phyloP scores from a whole-genome alignment of 1,140 invertebrate species.

The Hyles vespertilio region DNA sequence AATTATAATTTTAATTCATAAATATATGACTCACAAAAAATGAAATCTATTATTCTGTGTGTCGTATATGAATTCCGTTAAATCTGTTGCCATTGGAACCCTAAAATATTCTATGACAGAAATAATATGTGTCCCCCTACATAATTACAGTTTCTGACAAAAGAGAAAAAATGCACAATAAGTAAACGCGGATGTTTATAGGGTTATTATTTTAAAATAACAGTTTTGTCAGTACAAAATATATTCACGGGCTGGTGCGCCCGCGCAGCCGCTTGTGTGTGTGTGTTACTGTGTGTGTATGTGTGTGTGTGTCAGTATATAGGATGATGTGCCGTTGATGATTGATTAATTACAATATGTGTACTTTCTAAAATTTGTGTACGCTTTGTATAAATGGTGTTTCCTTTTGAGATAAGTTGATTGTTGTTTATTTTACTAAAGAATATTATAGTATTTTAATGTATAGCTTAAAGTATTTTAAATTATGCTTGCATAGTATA shows the following conservation, averaged over 20 bases:
- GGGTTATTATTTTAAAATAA: conserved; percentile 72
- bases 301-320: conserved; percentile 28
- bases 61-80: too few species aligned
- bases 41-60: too few species aligned
- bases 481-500: too few species aligned
- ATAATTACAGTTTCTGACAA: conserved; percentile 25
- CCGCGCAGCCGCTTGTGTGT: conserved; percentile 16
- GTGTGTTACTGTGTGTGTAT: conserved; percentile 19
- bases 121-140: too few species aligned
- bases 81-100: too few species aligned
- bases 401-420: not conserved
- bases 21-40: too few species aligned
- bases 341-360: conserved; percentile 48
- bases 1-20: too few species aligned
- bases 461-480: too few species aligned
- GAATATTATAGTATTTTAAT: too few species aligned
- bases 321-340: conserved; percentile 54
- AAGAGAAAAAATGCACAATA: conserved; percentile 61
- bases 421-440: not conserved
- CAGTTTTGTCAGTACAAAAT: conserved; percentile 73
- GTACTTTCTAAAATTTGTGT: conserved; percentile 42
- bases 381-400: conserved; percentile 20
- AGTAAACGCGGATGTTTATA: conserved; percentile 41
- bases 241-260: conserved; percentile 57
- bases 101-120: too few species aligned